Evolutionary conservation across 2,888 invertebrate genomes (phyloP), one percentile per base, ranked within the genome.

Genomic region (Acheta domesticus): DNA sequence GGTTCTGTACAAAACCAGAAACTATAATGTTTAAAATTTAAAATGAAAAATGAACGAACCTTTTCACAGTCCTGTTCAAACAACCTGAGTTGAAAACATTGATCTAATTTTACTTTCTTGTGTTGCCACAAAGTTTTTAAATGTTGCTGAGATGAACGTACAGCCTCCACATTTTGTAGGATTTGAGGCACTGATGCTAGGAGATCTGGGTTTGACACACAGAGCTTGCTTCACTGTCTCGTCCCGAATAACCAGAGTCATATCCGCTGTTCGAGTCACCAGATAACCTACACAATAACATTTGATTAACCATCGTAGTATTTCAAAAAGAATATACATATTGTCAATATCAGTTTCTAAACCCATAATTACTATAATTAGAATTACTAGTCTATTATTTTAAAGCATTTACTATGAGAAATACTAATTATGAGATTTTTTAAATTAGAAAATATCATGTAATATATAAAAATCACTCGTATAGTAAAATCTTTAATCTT

Each of bases 31-130:
- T 23, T 77, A 62, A n/a, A n/a, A n/a, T n/a, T n/a, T n/a, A n/a
- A n/a, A n/a, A n/a, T n/a, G n/a, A n/a, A 48, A 49, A n/a, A 48
- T 3, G 36, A 76, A 80, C 49, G 23, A 85, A 94, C 94, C 92
- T 96, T 98, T 86, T 98, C 97, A 84, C 98, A 98, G 86, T 99
- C 99, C 86, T 97, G 96, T 87, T 99, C 98, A 86, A 98, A 98
- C 77, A 98, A 91, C 78, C 98, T 90, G 84, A 98, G 90, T 86
- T 99, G 98, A 86, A 98, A 96, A 86, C 98, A 97, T 87, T 98
- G 98, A 86, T 98, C 98, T 82, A 99, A 90, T 87, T 97, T 96
- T 85, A 94, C 91, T 86, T 97, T 96, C 86, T 98, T 97, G 84
- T 95, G 94, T 85, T 97, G 96, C 98, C 98, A 99, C 80, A 96